A percentile compares a stretch with the other conserved stretches of the same genome.
phyloP scores from a whole-genome alignment of 2,888 invertebrate genomes.

The Tetanocera ferruginea region DNA sequence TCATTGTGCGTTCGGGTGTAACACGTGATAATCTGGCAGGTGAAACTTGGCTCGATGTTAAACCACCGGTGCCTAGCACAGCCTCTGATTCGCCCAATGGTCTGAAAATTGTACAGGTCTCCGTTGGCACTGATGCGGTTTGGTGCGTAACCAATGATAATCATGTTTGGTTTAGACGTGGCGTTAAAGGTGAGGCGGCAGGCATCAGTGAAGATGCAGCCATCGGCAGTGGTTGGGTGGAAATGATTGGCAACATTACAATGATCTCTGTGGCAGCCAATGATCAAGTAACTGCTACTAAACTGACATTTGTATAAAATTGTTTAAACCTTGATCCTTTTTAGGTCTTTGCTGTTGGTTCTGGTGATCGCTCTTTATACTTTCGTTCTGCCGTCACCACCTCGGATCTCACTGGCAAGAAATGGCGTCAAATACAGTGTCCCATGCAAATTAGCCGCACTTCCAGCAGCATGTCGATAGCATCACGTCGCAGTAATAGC shows the following conservation, averaged over 20 bases:
- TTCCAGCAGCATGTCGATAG: conserved; percentile 83
- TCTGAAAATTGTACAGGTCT: conserved; percentile 80
- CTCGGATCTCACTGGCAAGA: conserved; percentile 86
- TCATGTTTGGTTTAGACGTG: conserved; percentile 89
- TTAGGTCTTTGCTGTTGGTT: conserved; percentile 82
- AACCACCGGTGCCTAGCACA: conserved; percentile 74
- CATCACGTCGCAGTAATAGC: conserved; percentile 70
- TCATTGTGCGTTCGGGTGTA: conserved; percentile 86
- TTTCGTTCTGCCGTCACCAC: conserved; percentile 82
- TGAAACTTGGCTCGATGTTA: conserved; percentile 85
- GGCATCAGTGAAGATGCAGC: conserved; percentile 83
- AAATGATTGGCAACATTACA: conserved; percentile 88
- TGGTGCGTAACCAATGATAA: conserved; percentile 86
- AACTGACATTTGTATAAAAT: background rate
- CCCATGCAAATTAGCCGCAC: conserved; percentile 87
- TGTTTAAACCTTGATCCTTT: background rate
- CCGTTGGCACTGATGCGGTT: conserved; percentile 84
- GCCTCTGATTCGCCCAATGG: conserved; percentile 68
- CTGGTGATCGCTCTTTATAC: conserved; percentile 84
- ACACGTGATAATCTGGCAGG: conserved; percentile 78
- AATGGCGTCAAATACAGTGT: conserved; percentile 86
- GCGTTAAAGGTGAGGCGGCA: conserved; percentile 78
- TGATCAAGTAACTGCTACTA: conserved; percentile 77
- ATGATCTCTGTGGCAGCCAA: conserved; percentile 87
- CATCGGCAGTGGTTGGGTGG: conserved; percentile 88